phyloP scores from a whole-genome alignment of 2,888 invertebrate species.

The Neoaliturus tenellus region DNA sequence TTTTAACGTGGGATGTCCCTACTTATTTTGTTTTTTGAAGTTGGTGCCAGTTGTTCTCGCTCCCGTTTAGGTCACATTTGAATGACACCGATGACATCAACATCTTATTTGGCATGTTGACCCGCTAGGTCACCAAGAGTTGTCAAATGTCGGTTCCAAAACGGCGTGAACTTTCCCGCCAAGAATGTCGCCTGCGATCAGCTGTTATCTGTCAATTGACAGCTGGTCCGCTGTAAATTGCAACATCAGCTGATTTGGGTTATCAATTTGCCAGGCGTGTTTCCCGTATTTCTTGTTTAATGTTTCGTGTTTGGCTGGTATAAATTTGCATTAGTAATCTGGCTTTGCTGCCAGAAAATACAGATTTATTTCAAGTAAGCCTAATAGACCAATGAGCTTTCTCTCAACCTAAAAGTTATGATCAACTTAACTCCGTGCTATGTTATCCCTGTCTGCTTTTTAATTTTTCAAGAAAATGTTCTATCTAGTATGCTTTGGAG shows the following conservation, averaged over 20 bases:
- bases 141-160: background rate
- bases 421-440: no score
- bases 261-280: no score
- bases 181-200: background rate
- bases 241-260: background rate
- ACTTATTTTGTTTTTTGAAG: no score
- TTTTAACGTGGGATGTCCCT: no score
- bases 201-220: slow-evolving; percentile 8
- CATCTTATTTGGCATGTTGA: background rate
- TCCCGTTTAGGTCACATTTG: background rate
- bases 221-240: background rate
- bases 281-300: no score
- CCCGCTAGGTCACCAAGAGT: background rate
- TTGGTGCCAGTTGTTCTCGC: no score
- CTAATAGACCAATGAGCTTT: no score
- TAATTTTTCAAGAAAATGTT: no score
- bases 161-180: background rate
- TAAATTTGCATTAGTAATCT: background rate
- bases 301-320: background rate
- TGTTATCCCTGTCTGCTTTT: no score
- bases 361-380: background rate
- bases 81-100: background rate
- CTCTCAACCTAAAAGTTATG: no score
- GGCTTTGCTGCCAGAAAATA: background rate
- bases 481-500: no score